Evolutionary conservation across 2,113 vertebrate species (phyloP), one percentile per base, ranked within the genome.

Genomic region (Hyperopisus bebe): DNA sequence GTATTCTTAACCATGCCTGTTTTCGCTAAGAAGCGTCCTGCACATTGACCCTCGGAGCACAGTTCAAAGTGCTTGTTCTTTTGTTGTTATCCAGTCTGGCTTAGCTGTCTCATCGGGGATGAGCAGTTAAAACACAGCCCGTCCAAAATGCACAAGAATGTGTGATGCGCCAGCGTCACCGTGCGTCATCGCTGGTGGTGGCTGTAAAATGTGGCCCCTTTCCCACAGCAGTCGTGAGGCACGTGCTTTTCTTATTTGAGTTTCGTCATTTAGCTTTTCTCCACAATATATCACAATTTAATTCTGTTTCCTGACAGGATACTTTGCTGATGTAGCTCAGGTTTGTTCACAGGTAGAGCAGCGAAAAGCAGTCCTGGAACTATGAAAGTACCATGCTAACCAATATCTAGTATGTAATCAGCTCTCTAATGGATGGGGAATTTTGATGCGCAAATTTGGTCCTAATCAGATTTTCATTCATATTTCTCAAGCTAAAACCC

Each of bases 11-110:
- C 82, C 13, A 21, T 46, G 82, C 39, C 21, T 46, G 82, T 48
- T 84, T 47, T 46, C 21, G 9, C 42, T 86, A 35, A 35, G 27
- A 53, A 35, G 13, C 24, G 11, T 35, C n/a, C n/a, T 17, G 11
- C 24, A 92, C 90, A 92, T 89, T 93, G 92, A 94, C 93, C 93
- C 92, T 93, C 89, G 93, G 92, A 93, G 93, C 94, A 93, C 94
- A 93, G 66, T 92, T 88, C 86, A 95, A 94, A 94, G 93, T 94
- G 92, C 94, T 95, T 95, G 92, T 93, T 90, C 88, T 58, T 92
- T 93, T 95, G 94, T 94, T 94, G 91, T 93, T 94, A 92, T 93
- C 93, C 90, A 91, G 89, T 90, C 93, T 89, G 91, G 91, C 90
- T 91, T 90, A 94, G 94, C 92, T 90, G 88, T 91, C 89, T 93